Percentiles rank a stretch among this genome's conserved stretches.
Conservation (phyloP, 2,113 vertebrate species). For the Nothobranchius furzeri region DNA sequence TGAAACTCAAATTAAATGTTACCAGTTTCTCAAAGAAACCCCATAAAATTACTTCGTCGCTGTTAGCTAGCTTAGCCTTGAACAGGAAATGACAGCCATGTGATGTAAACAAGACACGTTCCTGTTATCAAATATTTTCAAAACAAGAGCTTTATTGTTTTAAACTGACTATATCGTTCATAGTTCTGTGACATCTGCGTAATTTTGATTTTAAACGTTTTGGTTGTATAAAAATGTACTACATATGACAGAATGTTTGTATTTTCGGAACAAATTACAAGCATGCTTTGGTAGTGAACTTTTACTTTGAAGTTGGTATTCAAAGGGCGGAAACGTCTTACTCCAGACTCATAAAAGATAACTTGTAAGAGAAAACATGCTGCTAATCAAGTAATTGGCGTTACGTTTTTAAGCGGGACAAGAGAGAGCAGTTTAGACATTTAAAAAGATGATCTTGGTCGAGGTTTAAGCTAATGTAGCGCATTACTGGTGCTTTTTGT, state of each 20-base stretch:
- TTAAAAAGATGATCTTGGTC: not conserved
- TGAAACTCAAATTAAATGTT: not conserved
- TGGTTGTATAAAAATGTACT: not conserved
- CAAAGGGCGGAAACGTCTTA: not conserved
- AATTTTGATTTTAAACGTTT: no score
- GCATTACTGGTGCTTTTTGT: constrained; percentile 6
- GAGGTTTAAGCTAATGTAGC: not conserved
- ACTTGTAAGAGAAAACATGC: not conserved
- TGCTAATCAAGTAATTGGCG: not conserved
- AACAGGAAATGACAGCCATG: constrained; percentile 24
- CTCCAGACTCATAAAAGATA: not conserved
- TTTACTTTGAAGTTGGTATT: constrained; percentile 57
- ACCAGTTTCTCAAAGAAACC: constrained; percentile 20
- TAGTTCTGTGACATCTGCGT: rapidly evolving
- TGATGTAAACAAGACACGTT: constrained; percentile 61
- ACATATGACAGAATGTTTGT: not conserved
- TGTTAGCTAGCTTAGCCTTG: constrained; percentile 12
- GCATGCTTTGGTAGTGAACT: not conserved
- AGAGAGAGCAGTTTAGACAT: not conserved
- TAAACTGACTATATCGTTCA: not conserved
- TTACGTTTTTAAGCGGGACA: not conserved
- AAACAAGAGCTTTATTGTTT: constrained; percentile 27
- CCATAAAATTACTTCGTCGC: constrained; percentile 6
- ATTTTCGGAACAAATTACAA: not conserved
- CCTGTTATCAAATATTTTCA: constrained; percentile 37